Base-by-base conservation (phyloP, 2,113 vertebrate species). In the Aptenodytes patagonicus region DNA sequence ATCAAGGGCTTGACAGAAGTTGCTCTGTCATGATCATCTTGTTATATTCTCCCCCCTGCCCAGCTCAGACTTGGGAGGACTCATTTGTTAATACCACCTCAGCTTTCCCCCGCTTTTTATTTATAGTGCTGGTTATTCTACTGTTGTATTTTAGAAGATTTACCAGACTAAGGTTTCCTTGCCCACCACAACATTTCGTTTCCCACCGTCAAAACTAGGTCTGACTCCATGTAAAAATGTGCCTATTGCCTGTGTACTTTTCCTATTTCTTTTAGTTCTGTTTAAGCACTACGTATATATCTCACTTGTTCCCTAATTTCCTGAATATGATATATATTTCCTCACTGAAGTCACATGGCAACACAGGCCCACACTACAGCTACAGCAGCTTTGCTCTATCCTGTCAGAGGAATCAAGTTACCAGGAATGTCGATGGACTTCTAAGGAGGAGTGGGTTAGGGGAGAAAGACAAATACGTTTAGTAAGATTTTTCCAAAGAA, bases 381-480 rank as follows among this genome's bases (percentile, higher is more conserved):
- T 47, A 92, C 89, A 51, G 51, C 31, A 38, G 89, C 61, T 88
- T 89, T 93, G 57, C 90, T 71, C 65, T 92, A 15, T 57, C 80
- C 90, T 40, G 52, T 86, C 95, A 87, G 66, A 87, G 94, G 95
- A 93, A 77, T 98, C 96, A 64, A 75, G 93, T 98, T 98, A 97
- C 97, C 83, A 91, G 89, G 90, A 97, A 97, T 89, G 88, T 71
- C 3, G 7, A 62, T 70, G 73, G 51, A 55, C 55, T 93, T 82
- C 73, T 73, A 64, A 87, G 76, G 89, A 93, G 62, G 72, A 69
- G 61, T 57, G 64, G 91, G 95, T 49, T 93, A 71, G 14, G 66
- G 81, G 28, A 64, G 70, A 32, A 96, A 96, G 62, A 79, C 58
- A 90, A 72, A 81, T 47, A 94, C 4, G 42, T 93, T 93, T 72